Evolutionary conservation across 2,888 invertebrate genomes (phyloP), one percentile per base, ranked within the genome.

Genomic region (Platypus cylindrus): DNA sequence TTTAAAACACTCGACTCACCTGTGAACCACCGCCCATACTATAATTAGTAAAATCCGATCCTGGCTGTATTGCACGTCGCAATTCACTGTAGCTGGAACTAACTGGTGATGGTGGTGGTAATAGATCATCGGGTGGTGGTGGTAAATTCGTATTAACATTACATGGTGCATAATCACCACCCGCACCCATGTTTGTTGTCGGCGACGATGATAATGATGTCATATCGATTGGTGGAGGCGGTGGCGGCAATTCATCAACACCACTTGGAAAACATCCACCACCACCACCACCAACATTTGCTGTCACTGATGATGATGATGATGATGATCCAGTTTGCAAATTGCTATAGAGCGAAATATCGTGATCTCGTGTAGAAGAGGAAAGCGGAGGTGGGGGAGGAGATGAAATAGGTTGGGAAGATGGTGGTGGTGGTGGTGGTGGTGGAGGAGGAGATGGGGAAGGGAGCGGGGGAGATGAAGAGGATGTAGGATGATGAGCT

Each of bases 11-110:
- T 14, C 5, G 4, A 18, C 30, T 41, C 56, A 62, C 63, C 67
- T 84, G 83, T 17, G 82, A 82, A n/a, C n/a, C n/a, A n/a, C n/a
- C n/a, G 41, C 75, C 74, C 45, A 78, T 74, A 36, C 77, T 78
- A 50, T 75, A 71, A 45, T 71, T 70, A 43, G 70, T 67, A 39
- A 59, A 62, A 37, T 59, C 60, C 30, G 55, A 58, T 16, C 51
- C 65, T 35, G 73, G 71, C 49, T 81, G 73, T 14, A 83, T 84
- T 9, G 89, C 87, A 44, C 84, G 68, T 34, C 82, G 70, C 36
- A 89, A 63, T 62, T 89, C 89, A 53, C 87, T 87, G 52, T 89
- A 90, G 48, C 86, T 87, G 2, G 87, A 89, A 51, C 86, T 87
- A 0, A 89, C 89, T 2, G 89, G 89, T 41, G 86, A 86, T 5